A percentile compares a stretch with the other conserved stretches of the same genome.
These are phyloP conservation scores for Gymnobelideus leadbeateri DNA, from an alignment of 2,113 vertebrate genomes.

Conservation along the genomic window DNA sequence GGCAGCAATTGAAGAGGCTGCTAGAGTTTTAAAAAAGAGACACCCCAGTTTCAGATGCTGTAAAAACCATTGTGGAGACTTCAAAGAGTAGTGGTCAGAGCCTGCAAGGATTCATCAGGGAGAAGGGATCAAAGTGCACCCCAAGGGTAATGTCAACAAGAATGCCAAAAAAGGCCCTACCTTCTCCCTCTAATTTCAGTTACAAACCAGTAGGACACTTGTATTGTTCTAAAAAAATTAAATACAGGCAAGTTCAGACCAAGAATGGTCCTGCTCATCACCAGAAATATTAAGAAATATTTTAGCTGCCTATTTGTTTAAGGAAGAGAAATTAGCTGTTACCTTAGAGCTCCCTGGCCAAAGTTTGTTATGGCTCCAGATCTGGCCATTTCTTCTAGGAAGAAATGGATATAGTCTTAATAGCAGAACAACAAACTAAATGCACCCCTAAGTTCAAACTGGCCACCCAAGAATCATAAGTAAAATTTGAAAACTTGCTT, in stretches of 20 bases:
- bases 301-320: not conserved
- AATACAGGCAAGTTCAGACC: not conserved
- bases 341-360: not conserved
- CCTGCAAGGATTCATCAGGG: constrained; percentile 29
- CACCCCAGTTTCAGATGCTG: constrained; percentile 24
- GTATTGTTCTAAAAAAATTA: not conserved
- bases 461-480: not conserved
- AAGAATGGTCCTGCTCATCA: not conserved
- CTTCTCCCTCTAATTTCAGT: not conserved
- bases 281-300: constrained; percentile 15
- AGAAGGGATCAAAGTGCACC: constrained; percentile 38
- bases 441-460: not conserved
- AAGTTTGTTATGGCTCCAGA: not conserved
- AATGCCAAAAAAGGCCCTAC: not conserved
- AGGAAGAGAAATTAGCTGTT: not conserved
- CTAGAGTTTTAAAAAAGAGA: not conserved
- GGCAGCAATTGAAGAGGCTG: not conserved
- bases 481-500: not conserved
- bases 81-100: constrained; percentile 40
- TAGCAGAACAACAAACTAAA: not conserved
- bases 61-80: constrained; percentile 41
- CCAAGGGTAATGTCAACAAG: not conserved
- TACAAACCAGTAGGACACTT: not conserved
- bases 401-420: not conserved
- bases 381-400: not conserved